Percentiles rank a stretch among this genome's conserved stretches.
Conservation (phyloP, 2,113 vertebrate species). For the Corynorhinus townsendii region DNA sequence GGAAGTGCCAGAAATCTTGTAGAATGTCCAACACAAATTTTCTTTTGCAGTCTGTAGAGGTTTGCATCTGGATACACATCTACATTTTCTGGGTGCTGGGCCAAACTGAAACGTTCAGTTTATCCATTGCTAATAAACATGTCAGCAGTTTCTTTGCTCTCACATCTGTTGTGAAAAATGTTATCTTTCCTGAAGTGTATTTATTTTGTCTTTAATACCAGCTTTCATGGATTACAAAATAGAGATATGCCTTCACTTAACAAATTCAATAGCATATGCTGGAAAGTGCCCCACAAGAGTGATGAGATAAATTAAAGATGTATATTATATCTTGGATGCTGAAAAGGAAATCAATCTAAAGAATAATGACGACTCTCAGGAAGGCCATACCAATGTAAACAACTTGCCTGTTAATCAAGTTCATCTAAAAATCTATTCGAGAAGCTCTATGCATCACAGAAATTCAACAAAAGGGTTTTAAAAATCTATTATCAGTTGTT, state of each 20-base stretch:
- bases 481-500: constrained; percentile 23
- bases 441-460: neutral
- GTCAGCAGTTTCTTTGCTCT: constrained; percentile 71
- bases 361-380: neutral
- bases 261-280: constrained; percentile 46
- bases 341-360: constrained; percentile 39
- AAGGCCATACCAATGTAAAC: neutral
- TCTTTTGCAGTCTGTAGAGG: constrained; percentile 41
- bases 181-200: constrained; percentile 69
- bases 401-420: constrained; percentile 7
- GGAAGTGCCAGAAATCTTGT: constrained; percentile 63
- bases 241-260: constrained; percentile 59
- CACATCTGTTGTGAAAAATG: constrained; percentile 75
- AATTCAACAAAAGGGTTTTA: constrained; percentile 2
- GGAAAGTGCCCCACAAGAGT: constrained; percentile 19
- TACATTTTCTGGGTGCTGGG: constrained; percentile 68
- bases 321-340: neutral
- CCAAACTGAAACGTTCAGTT: constrained; percentile 68
- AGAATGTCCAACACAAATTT: constrained; percentile 51
- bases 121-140: constrained; percentile 77
- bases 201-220: constrained; percentile 72
- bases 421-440: constrained; percentile 21
- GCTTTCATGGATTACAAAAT: constrained; percentile 65
- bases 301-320: constrained; percentile 50
- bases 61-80: constrained; percentile 72